phyloP scores from a whole-genome alignment of 2,113 vertebrate genomes.

The Eublepharis macularius region DNA sequence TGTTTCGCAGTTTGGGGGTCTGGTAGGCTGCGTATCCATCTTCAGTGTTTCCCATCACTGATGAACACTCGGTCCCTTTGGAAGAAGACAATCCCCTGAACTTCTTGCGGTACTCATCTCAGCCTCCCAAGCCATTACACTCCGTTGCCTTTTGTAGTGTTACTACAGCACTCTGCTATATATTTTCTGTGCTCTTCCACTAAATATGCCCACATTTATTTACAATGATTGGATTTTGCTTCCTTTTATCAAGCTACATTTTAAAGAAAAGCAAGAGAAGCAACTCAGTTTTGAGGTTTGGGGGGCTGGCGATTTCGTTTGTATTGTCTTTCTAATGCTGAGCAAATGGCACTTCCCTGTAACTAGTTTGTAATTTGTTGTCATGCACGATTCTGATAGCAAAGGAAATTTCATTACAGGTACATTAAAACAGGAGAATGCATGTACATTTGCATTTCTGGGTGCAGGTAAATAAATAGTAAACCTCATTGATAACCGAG shows the following conservation, averaged over 20 bases:
- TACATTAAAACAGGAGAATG: slow-evolving; percentile 64
- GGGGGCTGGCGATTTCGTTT: slow-evolving; percentile 52
- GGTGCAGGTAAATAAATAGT: slow-evolving; percentile 81
- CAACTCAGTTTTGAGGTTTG: neutral
- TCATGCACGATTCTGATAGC: slow-evolving; percentile 71
- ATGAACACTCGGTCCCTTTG: neutral
- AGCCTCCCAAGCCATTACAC: neutral
- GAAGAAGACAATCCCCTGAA: neutral
- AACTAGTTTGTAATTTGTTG: slow-evolving; percentile 81
- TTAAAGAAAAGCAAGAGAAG: slow-evolving; percentile 57
- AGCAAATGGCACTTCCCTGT: slow-evolving; percentile 66
- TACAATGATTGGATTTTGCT: slow-evolving; percentile 69
- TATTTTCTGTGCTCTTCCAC: slow-evolving; percentile 16
- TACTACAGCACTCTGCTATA: slow-evolving; percentile 12
- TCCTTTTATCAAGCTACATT: slow-evolving; percentile 63
- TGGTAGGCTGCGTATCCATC: neutral
- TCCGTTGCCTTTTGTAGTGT: neutral
- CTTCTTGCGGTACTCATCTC: neutral
- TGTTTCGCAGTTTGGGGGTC: neutral
- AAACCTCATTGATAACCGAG: slow-evolving; percentile 79
- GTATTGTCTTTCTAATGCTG: slow-evolving; percentile 65
- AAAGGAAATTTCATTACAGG: slow-evolving; percentile 76
- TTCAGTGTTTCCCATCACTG: neutral
- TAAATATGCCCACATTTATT: slow-evolving; percentile 44
- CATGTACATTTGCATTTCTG: slow-evolving; percentile 71